Evolutionary conservation across 2,797 vertebrate genomes (phyloP).

Genomic region (Pampus argenteus): DNA sequence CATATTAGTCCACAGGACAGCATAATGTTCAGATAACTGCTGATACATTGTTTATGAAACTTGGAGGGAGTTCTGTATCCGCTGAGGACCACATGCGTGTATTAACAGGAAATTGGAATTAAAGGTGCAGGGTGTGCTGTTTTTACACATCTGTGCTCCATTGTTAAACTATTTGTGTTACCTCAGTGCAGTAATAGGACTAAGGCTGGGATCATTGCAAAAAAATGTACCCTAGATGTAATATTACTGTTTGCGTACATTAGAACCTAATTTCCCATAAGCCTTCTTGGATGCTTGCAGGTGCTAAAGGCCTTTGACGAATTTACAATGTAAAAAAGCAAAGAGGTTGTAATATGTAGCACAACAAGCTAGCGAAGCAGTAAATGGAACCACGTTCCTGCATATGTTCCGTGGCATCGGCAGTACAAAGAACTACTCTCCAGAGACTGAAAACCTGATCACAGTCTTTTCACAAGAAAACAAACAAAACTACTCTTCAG

Average conservation of each 20-base stretch:
- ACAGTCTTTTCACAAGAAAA: too few species aligned
- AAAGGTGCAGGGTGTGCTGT: background rate
- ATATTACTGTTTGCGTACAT: too few species aligned
- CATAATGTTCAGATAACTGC: conserved; percentile 27
- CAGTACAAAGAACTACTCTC: too few species aligned
- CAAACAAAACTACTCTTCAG: too few species aligned
- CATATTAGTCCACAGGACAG: conserved; percentile 45
- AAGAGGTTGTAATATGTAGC: background rate
- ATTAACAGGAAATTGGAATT: conserved; percentile 18
- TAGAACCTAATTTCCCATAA: background rate
- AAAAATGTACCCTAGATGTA: background rate
- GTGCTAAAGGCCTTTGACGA: background rate
- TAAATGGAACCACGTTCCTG: too few species aligned
- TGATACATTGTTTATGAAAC: conserved; percentile 55
- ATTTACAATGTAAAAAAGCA: background rate
- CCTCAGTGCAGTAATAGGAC: background rate
- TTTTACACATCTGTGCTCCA: background rate
- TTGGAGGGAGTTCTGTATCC: conserved; percentile 1
- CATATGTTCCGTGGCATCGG: too few species aligned
- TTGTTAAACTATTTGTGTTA: background rate
- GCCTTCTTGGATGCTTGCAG: background rate
- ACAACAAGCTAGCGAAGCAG: background rate
- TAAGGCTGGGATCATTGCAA: background rate
- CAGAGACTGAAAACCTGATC: too few species aligned
- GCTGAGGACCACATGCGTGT: background rate